Evolutionary conservation across 92 coral and sea anemone species (phyloP).

Genomic region (Zoanthus gigantus): DNA sequence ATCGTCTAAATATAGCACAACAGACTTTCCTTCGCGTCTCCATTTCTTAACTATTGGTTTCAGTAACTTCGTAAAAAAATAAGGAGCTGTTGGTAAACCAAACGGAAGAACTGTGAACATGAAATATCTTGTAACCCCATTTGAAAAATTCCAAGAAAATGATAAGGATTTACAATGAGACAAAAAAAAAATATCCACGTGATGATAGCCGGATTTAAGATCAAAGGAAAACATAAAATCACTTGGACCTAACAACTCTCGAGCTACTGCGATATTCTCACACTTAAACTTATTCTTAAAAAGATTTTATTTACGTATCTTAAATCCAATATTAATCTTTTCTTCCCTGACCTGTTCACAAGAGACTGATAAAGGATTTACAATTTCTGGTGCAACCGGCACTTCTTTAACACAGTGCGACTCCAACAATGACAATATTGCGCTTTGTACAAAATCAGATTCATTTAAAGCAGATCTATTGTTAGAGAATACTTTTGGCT

Average conservation of each 20-base stretch:
- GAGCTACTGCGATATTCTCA: slow-evolving; percentile 37
- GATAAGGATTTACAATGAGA: slow-evolving; percentile 8
- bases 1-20: slow-evolving; percentile 57
- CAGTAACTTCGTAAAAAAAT: slow-evolving; percentile 52
- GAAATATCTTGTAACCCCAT: slow-evolving; percentile 17
- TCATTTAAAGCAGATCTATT: slow-evolving; percentile 37
- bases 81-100: slow-evolving; percentile 48
- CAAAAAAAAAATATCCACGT: slow-evolving; percentile 30
- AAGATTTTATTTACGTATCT: slow-evolving; percentile 35
- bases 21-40: slow-evolving; percentile 50
- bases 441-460: slow-evolving; percentile 23
- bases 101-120: slow-evolving; percentile 37
- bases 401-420: not conserved
- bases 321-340: slow-evolving; percentile 36
- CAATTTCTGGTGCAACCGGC: not conserved
- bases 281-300: slow-evolving; percentile 43
- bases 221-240: slow-evolving; percentile 41
- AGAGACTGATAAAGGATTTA: slow-evolving; percentile 50
- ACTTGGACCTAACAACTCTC: slow-evolving; percentile 13
- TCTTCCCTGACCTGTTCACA: slow-evolving; percentile 40
- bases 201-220: slow-evolving; percentile 44
- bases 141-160: slow-evolving; percentile 38
- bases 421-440: slow-evolving; percentile 9
- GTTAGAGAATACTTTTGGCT: slow-evolving; percentile 10
- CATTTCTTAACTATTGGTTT: slow-evolving; percentile 59